Conservation (phyloP, 2,888 invertebrate species). For the Dryobotodes eremita region DNA sequence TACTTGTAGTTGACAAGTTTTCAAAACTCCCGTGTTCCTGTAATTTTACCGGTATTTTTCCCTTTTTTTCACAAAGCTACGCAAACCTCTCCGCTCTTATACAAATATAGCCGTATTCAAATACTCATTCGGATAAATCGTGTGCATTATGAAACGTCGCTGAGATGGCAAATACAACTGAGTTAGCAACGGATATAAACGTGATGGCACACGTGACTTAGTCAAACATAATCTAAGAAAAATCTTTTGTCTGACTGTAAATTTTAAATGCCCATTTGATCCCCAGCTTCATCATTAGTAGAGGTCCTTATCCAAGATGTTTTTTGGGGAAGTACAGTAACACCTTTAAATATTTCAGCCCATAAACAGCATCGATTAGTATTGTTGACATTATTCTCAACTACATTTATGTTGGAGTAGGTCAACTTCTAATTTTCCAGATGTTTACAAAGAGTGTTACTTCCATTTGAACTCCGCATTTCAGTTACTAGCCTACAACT, state of each 20-base stretch:
- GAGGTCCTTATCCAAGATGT: background rate
- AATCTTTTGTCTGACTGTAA: background rate
- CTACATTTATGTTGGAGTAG: background rate
- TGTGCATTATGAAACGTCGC: conserved; percentile 1
- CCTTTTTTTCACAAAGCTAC: no score
- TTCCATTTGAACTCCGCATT: background rate
- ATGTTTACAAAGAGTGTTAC: background rate
- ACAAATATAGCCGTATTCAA: background rate
- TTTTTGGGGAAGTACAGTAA: background rate
- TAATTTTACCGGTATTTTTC: background rate
- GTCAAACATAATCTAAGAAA: background rate
- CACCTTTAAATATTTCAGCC: background rate
- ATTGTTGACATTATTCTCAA: background rate
- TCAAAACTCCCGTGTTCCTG: background rate
- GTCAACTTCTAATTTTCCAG: background rate
- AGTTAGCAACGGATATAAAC: conserved; percentile 22
- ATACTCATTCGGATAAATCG: conserved; percentile 1
- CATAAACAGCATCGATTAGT: background rate
- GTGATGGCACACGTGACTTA: conserved; percentile 2
- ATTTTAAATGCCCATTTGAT: background rate
- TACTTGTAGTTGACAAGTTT: background rate
- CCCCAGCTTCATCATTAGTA: background rate
- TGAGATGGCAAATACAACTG: background rate
- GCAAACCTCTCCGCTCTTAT: background rate
- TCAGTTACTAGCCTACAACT: background rate